A percentile compares a stretch with the other conserved stretches of the same genome.
Evolutionary conservation across 92 coral and sea anemone genomes (phyloP).

Genomic region (Nematostella vectensis): DNA sequence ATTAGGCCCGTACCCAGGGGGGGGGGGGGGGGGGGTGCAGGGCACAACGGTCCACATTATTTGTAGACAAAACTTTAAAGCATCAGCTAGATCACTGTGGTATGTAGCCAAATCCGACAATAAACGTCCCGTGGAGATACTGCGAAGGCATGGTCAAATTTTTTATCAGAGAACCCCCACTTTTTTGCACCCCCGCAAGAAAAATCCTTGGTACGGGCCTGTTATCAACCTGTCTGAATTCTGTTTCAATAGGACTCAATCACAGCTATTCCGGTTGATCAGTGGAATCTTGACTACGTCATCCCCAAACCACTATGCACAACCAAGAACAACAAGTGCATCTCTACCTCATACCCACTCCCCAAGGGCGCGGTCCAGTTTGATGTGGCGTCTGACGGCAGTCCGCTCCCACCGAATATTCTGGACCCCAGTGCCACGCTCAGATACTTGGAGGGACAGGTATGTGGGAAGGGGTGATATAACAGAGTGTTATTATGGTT

Average conservation of each 20-base stretch:
- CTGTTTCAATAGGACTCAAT: slow-evolving; percentile 63
- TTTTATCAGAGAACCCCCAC: no score
- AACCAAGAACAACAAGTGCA: slow-evolving; percentile 67
- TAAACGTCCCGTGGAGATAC: no score
- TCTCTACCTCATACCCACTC: slow-evolving; percentile 71
- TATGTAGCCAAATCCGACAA: no score
- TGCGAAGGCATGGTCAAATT: no score
- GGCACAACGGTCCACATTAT: no score
- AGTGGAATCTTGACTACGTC: slow-evolving; percentile 81
- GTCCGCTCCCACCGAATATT: slow-evolving; percentile 73
- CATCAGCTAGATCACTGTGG: no score
- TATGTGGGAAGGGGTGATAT: slow-evolving; percentile 16
- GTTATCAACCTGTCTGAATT: background rate
- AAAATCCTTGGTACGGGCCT: no score
- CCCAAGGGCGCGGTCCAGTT: slow-evolving; percentile 74
- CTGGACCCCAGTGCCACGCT: slow-evolving; percentile 73
- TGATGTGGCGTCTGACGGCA: slow-evolving; percentile 50
- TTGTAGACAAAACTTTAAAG: no score
- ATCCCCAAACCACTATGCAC: slow-evolving; percentile 90
- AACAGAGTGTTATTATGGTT: no score
- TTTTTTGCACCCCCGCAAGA: no score
- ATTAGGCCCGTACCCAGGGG: no score
- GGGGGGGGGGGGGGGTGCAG: no score
- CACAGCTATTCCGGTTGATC: slow-evolving; percentile 75
- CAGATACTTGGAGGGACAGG: slow-evolving; percentile 71